Base-by-base conservation (phyloP, 2,113 vertebrate genomes). In the Eurystomus gularis region DNA sequence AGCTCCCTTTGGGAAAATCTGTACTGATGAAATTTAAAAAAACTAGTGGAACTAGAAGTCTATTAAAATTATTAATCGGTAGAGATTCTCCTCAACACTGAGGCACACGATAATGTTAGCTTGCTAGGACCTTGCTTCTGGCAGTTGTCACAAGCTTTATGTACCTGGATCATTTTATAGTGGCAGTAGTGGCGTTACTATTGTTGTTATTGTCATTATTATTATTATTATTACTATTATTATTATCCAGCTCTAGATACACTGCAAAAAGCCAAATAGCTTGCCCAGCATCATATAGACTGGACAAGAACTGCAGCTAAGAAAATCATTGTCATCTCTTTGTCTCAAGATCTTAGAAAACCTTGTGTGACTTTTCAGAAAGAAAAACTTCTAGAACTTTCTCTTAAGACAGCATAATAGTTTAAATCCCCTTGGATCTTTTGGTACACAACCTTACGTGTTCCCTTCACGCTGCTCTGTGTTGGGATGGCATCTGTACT, bases 361-460 rank as follows among this genome's bases (percentile, higher is more conserved):
- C 23, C 10, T 90, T 83, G 46, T 42, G 28, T 88, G 71, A 35
- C 16, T 83, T 83, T 49, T 82, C n/a, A 55, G 40, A 29, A 82
- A 52, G 42, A 46, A 80, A 44, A 90, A 51, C 15, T 10, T 64
- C 51, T 54, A 3, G 7, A 69, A 18, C 7, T 48, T 5, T 85
- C 82, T 31, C 20, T 81, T 79, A 48, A 65, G 70, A 52, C 39
- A 82, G 11, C 7, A 11, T 55, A 69, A 25, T 49, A 20, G 19
- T 51, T 88, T 82, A 71, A 42, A 42, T 64, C 7, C 17, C 15
- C 10, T 25, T 65, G 58, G 9, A 51, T 84, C 40, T 76, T 88
- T 33, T 83, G 60, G 46, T 72, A 12, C n/a, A 18, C 15, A 44
- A 11, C 0, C 3, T 57, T 64, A 25, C 2, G 9, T 2, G 0